Conservation (phyloP, 2,797 vertebrate genomes). For the Pseudocheirus occidentalis region DNA sequence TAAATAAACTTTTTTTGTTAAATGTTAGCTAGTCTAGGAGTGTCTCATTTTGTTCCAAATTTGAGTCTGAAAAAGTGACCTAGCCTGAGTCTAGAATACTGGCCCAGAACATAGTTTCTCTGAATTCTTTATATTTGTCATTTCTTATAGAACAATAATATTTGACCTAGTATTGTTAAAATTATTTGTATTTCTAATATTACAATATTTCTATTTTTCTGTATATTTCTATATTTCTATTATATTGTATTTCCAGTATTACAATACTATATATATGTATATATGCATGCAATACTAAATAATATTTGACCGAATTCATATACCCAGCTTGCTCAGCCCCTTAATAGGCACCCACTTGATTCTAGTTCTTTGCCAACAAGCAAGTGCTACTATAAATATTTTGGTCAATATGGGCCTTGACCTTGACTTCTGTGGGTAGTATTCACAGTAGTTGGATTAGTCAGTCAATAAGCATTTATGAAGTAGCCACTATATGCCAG, state of each 20-base stretch:
- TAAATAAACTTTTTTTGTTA: not conserved
- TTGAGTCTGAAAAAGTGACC: not conserved
- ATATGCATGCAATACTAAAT: too few relatives aligned
- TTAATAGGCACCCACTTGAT: not conserved
- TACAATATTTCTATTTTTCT: too few relatives aligned
- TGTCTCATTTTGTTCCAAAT: not conserved
- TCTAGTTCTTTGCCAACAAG: not conserved
- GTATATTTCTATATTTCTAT: too few relatives aligned
- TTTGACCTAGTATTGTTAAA: not conserved
- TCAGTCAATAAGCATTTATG: not conserved
- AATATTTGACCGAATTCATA: not conserved
- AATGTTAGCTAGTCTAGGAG: not conserved
- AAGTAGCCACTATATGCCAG: too few relatives aligned
- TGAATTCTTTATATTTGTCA: not conserved
- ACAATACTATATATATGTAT: too few relatives aligned
- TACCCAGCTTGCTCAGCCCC: not conserved
- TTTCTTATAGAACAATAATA: not conserved
- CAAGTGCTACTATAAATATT: not conserved
- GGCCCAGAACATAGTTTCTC: not conserved
- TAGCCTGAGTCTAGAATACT: not conserved
- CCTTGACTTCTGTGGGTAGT: not conserved
- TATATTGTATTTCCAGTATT: too few relatives aligned
- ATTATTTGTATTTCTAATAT: too few relatives aligned
- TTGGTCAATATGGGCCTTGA: not conserved
- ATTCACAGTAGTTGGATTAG: not conserved